Evolutionary conservation across 1,140 invertebrate genomes (phyloP), one percentile per base, ranked within the genome.

Genomic region (Drosophila eugracilis): DNA sequence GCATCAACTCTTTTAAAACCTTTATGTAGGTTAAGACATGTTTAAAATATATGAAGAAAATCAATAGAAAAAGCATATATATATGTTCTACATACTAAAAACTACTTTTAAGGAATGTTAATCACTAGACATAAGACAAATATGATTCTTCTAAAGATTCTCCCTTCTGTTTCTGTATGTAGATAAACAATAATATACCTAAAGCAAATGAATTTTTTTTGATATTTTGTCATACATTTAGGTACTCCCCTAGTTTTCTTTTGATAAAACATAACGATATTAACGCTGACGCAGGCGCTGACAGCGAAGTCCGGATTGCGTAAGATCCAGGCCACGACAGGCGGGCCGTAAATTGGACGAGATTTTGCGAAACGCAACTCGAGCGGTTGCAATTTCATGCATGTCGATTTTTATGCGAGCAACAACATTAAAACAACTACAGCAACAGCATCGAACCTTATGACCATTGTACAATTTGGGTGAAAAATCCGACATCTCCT

Each of bases 361-460:
- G 78, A 86, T 81, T 85, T 85, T 67, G 80, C 80, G 80, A 85
- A 85, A 85, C 80, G 81, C 77, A 86, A 73, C 62, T 53, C 62
- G 49, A 73, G 77, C 73, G 73, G 80, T 86, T 85, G 81, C 80
- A 85, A 85, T 85, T 85, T 85, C 80, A 85, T 85, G 80, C 80
- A 85, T 70, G 77, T 59, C 83, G 66, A 78, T 62, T 78, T 66
- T 78, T 69, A 60, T 83, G 55, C 22, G 54, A 42, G 14, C 66
- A 65, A 50, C 57, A 66, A 78, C 75, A 57, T 52, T 34, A 67
- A 54, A 30, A 39, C 52, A 50, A 28, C 44, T 39, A 3, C 15
- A 34, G 34, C 47, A 63, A 34, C 57, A 63, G 21, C 59, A 79
- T 41, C 42, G 62, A 60, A 37, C 42, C 67, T 28, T 32, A 72